These are phyloP conservation scores for Dryas iulia DNA, from an alignment of 1,140 invertebrate genomes.

Conservation along the genomic window DNA sequence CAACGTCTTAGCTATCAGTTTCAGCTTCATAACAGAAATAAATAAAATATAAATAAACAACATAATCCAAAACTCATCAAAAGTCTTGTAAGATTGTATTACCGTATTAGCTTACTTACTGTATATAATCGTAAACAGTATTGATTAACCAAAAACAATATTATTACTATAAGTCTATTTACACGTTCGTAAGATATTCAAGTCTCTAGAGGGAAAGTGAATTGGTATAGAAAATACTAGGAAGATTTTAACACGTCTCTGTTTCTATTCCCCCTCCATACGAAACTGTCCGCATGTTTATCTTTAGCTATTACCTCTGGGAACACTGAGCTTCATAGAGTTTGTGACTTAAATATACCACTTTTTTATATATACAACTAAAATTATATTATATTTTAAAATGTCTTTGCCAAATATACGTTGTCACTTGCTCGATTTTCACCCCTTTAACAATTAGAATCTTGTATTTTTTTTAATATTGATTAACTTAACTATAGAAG, in stretches of 20 bases:
- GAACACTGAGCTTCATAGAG: constrained; percentile 23
- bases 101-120: constrained; percentile 5
- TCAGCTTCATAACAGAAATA: too few relatives aligned
- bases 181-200: constrained; percentile 47
- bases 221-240: constrained; percentile 56
- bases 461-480: too few relatives aligned
- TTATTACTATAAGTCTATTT: constrained; percentile 52
- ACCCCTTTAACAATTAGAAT: too few relatives aligned
- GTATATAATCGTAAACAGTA: constrained; percentile 29
- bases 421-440: too few relatives aligned
- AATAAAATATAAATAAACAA: too few relatives aligned
- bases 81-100: too few relatives aligned
- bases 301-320: constrained; percentile 41
- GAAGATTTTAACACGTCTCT: constrained; percentile 50
- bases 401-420: too few relatives aligned
- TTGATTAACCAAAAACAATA: constrained; percentile 41
- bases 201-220: constrained; percentile 46
- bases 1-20: too few relatives aligned
- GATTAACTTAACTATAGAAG: too few relatives aligned
- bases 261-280: constrained; percentile 44
- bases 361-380: background rate
- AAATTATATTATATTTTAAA: background rate
- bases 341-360: constrained; percentile 4
- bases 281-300: constrained; percentile 44
- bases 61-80: too few relatives aligned